A percentile compares a stretch with the other conserved stretches of the same genome.
Evolutionary conservation across 2,797 vertebrate species (phyloP).

Genomic region (Miichthys miiuy): DNA sequence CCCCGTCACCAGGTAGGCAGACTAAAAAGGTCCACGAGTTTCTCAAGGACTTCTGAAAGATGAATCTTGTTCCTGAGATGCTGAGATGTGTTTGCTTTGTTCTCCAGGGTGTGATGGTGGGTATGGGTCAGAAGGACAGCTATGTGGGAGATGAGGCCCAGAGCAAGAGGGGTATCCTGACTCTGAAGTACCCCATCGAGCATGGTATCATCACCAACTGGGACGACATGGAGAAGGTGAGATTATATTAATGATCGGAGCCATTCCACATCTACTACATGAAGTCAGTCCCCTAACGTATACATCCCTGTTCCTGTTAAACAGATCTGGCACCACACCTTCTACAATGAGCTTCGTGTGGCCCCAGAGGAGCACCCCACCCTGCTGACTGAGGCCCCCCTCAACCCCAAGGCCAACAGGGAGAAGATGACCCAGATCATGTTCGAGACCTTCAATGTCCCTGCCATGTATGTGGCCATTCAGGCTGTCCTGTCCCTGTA

Average conservation of each 20-base stretch:
- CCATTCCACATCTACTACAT: background rate
- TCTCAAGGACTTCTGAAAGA: background rate
- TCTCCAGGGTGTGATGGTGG: slow-evolving; percentile 96
- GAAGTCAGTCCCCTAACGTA: background rate
- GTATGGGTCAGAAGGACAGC: slow-evolving; percentile 99
- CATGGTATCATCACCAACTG: slow-evolving; percentile 99
- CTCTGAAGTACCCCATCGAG: slow-evolving; percentile 98
- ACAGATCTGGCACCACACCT: slow-evolving; percentile 99
- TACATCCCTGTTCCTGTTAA: background rate
- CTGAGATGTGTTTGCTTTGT: slow-evolving; percentile 46
- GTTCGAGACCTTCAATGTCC: slow-evolving; percentile 91
- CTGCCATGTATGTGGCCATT: slow-evolving; percentile 88
- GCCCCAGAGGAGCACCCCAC: slow-evolving; percentile 98
- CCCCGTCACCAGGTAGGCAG: slow-evolving; percentile 93
- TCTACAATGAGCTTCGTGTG: slow-evolving; percentile 98
- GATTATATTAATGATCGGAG: background rate
- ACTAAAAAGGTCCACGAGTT: background rate
- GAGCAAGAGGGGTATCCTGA: slow-evolving; percentile 98
- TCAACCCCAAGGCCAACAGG: slow-evolving; percentile 99
- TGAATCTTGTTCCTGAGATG: slow-evolving; percentile 5
- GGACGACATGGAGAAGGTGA: slow-evolving; percentile 99
- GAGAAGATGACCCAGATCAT: slow-evolving; percentile 99
- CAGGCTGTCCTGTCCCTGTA: slow-evolving; percentile 90
- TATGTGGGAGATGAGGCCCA: slow-evolving; percentile 98
- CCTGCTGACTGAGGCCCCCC: slow-evolving; percentile 97